Base-by-base conservation (phyloP, 2,113 vertebrate species). In the Hypanus sabinus region DNA sequence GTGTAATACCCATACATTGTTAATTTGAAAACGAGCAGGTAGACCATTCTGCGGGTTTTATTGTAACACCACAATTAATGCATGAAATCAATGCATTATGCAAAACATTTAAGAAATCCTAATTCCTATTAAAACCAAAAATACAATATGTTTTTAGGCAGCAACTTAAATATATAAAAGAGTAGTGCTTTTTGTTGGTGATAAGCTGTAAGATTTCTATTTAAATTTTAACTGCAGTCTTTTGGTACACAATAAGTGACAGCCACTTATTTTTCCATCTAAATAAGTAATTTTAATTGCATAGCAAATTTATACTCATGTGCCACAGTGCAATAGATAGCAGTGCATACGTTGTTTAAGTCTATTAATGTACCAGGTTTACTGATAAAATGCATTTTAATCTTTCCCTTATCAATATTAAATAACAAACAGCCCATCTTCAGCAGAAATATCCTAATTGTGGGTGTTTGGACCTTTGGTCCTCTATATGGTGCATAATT, bases 31-130 rank as follows among this genome's bases (percentile, higher is more conserved):
- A 71, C 55, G 68, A 91, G 68, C 22, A 18, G 22, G 12, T 38
- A 68, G 60, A 24, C 88, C 16, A 68, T 70, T 92, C 70, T 92
- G 88, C n/a, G 24, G 88, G 33, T 68, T 71, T 92, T 70, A 71
- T 68, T 38, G 20, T 70, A 38, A 10, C 90, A 30, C 36, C 24
- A 93, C 68, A 93, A 46, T 93, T 24, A 46, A 24, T 93, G 90
- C 88, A 93, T 93, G 68, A 73, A 93, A 93, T 93, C 68, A 73
- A 93, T 93, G 90, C 90, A 73, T 93, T 93, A n/a, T 46, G 24
- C 14, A 38, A 14, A 5, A 36, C 38, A 46, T 93, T 38, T 70
- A 27, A 60, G 33, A 60, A 16, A 93, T 20, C 90, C 60, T 18
- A 92, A 92, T 55, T 55, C 22, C 71, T 71, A 93, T 93, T 73